Base-by-base conservation (phyloP, 2,113 vertebrate species). In the Gnathonemus longibarbis region DNA sequence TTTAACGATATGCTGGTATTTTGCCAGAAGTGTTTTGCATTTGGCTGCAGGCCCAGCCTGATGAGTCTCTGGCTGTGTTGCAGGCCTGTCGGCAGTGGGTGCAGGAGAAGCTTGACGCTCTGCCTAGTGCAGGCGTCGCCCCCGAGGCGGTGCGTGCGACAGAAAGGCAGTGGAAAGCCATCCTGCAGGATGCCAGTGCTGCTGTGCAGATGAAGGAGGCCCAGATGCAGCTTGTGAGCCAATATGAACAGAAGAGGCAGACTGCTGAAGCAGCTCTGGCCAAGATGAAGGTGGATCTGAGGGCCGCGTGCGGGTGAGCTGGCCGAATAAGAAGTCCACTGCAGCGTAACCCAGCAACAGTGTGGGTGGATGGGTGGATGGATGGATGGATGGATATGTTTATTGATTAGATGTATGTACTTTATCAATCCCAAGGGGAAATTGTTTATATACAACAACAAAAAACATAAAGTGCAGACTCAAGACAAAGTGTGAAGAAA, bases 291-390 rank as follows among this genome's bases (percentile, higher is more conserved):
- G 91, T 89, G 7, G 96, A 97, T 91, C 95, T 96, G 90, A 96
- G 97, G 90, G 95, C 94, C 85, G 93, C 96, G 3, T 97, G 94
- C 94, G 90, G 94, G 98, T 99, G 94, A 98, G 97, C 97, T 45
- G 19, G 35, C 87, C 24, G 0, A 52, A 31, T 52, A 5, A 31
- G 24, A 11, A 84, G 42, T 48, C 9, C 8, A 48, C n/a, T 17
- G 21, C n/a, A 50, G 24, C n/a, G 1, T 50, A 42, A 52, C 17
- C 50, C 49, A 17, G 27, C 49, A 87, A 35, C 86, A 19, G 50
- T 17, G 10, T 31, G 2, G 58, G 11, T 66, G 27, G 1, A 10
- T 62, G 27, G 3, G 2, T 62, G 58, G 58, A n/a, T 62, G 24
- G 58, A 27, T 27, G 24, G 24, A 70, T 70, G 58, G 24, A 56